phyloP scores from a whole-genome alignment of 2,797 vertebrate species.

The Cuniculus paca region DNA sequence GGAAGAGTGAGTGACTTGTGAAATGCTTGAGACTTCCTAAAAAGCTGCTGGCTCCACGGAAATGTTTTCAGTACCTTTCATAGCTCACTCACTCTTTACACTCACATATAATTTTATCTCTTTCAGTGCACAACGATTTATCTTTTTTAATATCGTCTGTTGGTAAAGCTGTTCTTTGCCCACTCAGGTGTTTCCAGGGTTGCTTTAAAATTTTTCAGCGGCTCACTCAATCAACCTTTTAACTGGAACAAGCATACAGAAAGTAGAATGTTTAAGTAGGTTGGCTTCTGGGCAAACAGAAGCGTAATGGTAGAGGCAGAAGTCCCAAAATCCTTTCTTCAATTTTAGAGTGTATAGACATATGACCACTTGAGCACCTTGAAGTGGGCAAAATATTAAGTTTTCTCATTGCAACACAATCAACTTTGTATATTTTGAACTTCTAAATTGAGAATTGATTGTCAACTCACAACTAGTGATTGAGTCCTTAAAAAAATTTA shows the following conservation, averaged over 20 bases:
- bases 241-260: neutral
- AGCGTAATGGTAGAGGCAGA: neutral
- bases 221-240: conserved; percentile 16
- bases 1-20: conserved; percentile 37
- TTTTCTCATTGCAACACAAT: neutral
- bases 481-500: neutral
- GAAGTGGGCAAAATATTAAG: neutral
- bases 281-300: neutral
- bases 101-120: conserved; percentile 74
- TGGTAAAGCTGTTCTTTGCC: conserved; percentile 64
- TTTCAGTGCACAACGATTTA: conserved; percentile 32
- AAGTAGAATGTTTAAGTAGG: neutral
- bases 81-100: conserved; percentile 52
- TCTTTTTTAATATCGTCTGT: conserved; percentile 70
- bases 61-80: conserved; percentile 47
- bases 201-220: conserved; percentile 17
- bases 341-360: neutral
- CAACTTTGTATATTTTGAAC: neutral
- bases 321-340: neutral
- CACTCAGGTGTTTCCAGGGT: neutral
- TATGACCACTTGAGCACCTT: fast-evolving
- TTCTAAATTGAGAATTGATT: neutral
- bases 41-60: neutral
- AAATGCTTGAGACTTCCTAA: neutral
- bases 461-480: neutral